These are phyloP conservation scores for Danio choprae DNA, from an alignment of 2,797 vertebrate species.

Conservation along the genomic window DNA sequence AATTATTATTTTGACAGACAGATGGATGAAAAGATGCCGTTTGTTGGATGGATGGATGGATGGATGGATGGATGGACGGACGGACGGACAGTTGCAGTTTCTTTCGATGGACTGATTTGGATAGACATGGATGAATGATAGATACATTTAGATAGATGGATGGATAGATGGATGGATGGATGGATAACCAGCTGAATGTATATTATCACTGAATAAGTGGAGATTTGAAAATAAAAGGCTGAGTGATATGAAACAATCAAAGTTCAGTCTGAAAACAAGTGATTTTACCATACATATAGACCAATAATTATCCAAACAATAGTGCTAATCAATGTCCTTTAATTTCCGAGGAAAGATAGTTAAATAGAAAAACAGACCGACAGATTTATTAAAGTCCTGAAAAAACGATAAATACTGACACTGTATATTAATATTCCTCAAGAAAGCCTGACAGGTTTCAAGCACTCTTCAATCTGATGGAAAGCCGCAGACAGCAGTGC, in stretches of 20 bases:
- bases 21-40: not conserved
- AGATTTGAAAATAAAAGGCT: not conserved
- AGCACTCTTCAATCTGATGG: not conserved
- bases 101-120: too few species aligned
- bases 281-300: not conserved
- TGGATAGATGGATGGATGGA: not conserved
- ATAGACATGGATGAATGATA: too few species aligned
- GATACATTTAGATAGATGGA: not conserved
- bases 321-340: conserved; percentile 1
- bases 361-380: too few species aligned
- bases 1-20: not conserved
- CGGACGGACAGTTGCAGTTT: too few species aligned
- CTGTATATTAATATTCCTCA: not conserved
- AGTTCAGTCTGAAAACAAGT: not conserved
- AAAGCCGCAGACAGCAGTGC: conserved; percentile 30
- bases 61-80: not conserved
- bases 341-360: not conserved
- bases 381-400: too few species aligned
- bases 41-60: not conserved
- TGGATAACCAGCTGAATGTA: not conserved
- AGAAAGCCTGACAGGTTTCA: not conserved
- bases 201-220: not conserved
- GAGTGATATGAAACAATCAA: not conserved
- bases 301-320: not conserved
- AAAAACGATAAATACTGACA: not conserved